Base-by-base conservation (phyloP, 2,113 vertebrate genomes). In the Bagarius yarrelli region DNA sequence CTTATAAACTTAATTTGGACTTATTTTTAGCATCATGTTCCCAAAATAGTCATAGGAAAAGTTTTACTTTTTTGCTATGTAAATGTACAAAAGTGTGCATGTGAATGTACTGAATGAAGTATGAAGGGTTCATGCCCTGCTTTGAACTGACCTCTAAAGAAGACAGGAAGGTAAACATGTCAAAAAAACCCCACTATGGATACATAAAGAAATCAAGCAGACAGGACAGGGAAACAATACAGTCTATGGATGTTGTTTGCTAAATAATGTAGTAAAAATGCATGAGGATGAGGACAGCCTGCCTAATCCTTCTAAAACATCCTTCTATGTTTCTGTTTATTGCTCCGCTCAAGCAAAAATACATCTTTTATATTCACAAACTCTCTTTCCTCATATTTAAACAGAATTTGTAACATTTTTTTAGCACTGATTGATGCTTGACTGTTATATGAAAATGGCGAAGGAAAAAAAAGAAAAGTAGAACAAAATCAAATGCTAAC, bases 361-460 rank as follows among this genome's bases (percentile, higher is more conserved):
- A 76, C 78, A 80, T 81, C 71, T 56, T 25, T 66, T 15, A 23
- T 36, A 56, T 83, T 30, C 57, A 55, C 57, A 71, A 73, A 74
- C 55, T 70, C 64, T 66, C 72, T 66, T 13, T 69, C 30, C 73
- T 84, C 53, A n/a, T 71, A 67, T 77, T 72, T 34, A 76, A 14
- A 19, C 44, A 50, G 59, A 73, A 80, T 59, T 71, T 55, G 64
- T 52, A 56, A 52, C 32, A 16, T 80, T 78, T 76, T 79, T 73
- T 47, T 30, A 80, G 71, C 59, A 56, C 44, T 57, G 60, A 83
- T 76, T 44, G 30, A 76, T 11, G n/a, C 67, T 71, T 63, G 83
- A 86, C 79, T 76, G 81, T 60, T n/a, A 53, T 69, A 85, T 85
- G 57, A 85, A 85, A 85, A 81, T 87, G 83, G 78, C 83, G 83